Evolutionary conservation across 2,797 vertebrate species (phyloP).

Genomic region (Enteromius treurensis): DNA sequence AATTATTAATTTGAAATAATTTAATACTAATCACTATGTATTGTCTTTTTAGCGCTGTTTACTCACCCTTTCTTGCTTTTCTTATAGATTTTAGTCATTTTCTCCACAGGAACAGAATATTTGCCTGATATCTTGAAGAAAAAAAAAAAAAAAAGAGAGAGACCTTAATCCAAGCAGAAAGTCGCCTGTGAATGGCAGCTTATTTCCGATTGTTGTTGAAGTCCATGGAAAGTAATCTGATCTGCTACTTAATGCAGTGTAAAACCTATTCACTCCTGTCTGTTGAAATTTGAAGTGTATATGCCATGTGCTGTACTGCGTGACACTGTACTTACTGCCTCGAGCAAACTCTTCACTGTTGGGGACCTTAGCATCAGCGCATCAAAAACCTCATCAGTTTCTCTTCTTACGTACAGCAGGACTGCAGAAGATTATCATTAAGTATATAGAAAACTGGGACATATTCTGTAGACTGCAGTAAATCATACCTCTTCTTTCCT

Average conservation of each 20-base stretch:
- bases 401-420: slow-evolving; percentile 94
- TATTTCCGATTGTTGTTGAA: slow-evolving; percentile 16
- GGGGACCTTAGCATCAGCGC: slow-evolving; percentile 97
- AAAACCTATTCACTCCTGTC: neutral
- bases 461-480: neutral
- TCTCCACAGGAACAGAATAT: slow-evolving; percentile 89
- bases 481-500: slow-evolving; percentile 89
- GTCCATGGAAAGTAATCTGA: slow-evolving; percentile 5
- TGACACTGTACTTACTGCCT: slow-evolving; percentile 86
- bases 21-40: neutral
- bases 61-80: slow-evolving; percentile 99
- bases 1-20: neutral
- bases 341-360: slow-evolving; percentile 92
- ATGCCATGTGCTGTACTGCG: neutral
- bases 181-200: neutral
- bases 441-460: neutral
- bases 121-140: slow-evolving; percentile 91
- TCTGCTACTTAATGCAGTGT: neutral
- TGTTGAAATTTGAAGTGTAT: neutral
- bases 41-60: neutral
- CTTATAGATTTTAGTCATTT: slow-evolving; percentile 96
- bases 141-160: neutral
- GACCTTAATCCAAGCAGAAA: neutral
- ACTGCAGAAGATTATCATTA: slow-evolving; percentile 76
- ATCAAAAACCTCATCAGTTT: slow-evolving; percentile 95